Evolutionary conservation across 2,888 invertebrate genomes (phyloP), one percentile per base, ranked within the genome.

Genomic region (Cosmia pyralina): DNA sequence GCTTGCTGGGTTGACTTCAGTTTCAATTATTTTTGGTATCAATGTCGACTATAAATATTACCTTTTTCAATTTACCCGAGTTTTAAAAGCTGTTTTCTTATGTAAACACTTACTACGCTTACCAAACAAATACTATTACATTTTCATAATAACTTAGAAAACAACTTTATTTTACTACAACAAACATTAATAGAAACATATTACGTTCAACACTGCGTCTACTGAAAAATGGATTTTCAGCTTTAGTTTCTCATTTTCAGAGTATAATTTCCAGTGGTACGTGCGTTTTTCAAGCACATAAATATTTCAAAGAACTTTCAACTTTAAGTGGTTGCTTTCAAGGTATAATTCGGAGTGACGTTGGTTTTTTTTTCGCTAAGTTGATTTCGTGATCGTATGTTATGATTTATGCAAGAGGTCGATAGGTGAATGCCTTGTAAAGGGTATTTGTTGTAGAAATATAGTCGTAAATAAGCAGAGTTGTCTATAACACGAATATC

Each of bases 381-480:
- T 71, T 75, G 74, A 79, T 85, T 85, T 78, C 85, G 82, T 85
- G 87, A 75, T 80, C 59, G 73, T 77, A 22, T 72, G 74, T 70
- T 76, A 78, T 84, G 83, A 84, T 84, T 87, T 83, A 85, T 88
- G 80, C 81, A 84, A 73, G 72, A 83, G 84, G 82, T 79, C 79
- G 75, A 80, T 75, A 70, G 87, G 83, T 86, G 72, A 88, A 83
- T 71, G 80, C 67, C 84, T 82, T 68, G 34, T 69, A 62, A 78
- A 77, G 71, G 66, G 76, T 75, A 69, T 83, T 75, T 70, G 60
- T 70, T 52, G 22, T 46, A 68, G 15, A 34, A 7, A 10, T 17
- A 38, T 7, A 38, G 2, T 8, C 4, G 15, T 22, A n/a, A 41
- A 22, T 60, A 15, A 59, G 4, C 15, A 15, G 5, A 38, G n/a